These are phyloP conservation scores for Nomada lathburiana DNA, from an alignment of 2,888 invertebrate genomes.

Conservation along the genomic window DNA sequence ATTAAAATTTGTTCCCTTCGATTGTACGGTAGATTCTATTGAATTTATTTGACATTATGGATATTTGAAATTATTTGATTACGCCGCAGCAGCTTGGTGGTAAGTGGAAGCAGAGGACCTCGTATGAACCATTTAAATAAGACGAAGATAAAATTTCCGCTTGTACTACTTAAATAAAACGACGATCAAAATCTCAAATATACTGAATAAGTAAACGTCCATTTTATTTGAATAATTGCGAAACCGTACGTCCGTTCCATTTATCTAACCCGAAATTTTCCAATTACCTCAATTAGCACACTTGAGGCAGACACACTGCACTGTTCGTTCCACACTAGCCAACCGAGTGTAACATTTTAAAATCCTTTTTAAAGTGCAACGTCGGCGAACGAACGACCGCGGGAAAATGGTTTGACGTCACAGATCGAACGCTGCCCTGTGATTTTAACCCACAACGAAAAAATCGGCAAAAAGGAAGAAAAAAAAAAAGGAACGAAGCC, in stretches of 20 bases:
- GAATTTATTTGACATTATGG: no score
- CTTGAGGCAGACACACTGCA: background rate
- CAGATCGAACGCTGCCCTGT: constrained; percentile 22
- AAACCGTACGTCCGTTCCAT: background rate
- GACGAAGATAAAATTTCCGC: background rate
- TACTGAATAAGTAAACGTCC: background rate
- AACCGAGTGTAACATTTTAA: background rate
- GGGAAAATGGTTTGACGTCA: background rate
- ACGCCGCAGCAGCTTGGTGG: no score
- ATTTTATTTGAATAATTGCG: background rate
- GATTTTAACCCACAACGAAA: constrained; percentile 15
- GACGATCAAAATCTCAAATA: no score
- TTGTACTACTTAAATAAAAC: no score
- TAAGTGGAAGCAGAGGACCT: no score
- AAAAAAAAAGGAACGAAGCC: background rate
- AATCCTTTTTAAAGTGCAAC: background rate
- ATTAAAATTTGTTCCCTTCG: no score
- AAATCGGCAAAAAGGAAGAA: background rate
- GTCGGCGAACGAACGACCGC: background rate
- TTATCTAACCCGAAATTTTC: background rate
- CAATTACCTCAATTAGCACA: background rate
- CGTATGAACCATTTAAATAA: background rate
- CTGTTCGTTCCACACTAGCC: background rate
- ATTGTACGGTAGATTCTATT: no score
- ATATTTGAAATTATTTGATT: no score